Percentiles rank a stretch among this genome's conserved stretches.
Evolutionary conservation across 2,888 invertebrate genomes (phyloP).

Genomic region (Lacanobia oleracea): DNA sequence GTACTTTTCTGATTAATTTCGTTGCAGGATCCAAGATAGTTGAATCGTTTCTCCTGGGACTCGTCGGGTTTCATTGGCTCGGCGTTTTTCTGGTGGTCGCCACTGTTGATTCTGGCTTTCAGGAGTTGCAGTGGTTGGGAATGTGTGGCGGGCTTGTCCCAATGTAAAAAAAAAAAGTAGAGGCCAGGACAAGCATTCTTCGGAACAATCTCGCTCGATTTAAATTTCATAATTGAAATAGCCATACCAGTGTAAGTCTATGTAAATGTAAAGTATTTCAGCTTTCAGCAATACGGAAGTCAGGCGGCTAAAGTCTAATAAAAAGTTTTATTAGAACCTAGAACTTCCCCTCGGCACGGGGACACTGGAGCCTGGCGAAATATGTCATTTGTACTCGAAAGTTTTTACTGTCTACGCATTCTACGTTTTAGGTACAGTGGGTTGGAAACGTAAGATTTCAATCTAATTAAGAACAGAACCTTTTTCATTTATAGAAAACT

Average conservation of each 20-base stretch:
- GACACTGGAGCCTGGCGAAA: constrained; percentile 47
- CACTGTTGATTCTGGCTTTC: too few species aligned
- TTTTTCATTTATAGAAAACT: constrained; percentile 20
- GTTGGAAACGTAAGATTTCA: constrained; percentile 33
- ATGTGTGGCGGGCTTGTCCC: too few species aligned
- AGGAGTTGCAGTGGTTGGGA: too few species aligned
- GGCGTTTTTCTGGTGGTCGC: too few species aligned
- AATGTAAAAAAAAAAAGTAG: too few species aligned
- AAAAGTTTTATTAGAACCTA: constrained; percentile 50
- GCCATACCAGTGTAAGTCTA: background rate
- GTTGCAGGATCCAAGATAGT: too few species aligned
- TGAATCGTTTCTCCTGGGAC: too few species aligned
- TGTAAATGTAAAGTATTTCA: constrained; percentile 38
- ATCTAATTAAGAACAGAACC: constrained; percentile 27
- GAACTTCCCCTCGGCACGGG: constrained; percentile 30
- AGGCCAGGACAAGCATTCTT: background rate
- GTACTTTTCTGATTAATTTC: too few species aligned
- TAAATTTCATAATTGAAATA: constrained; percentile 39
- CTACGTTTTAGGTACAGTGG: constrained; percentile 37
- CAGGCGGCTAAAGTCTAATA: constrained; percentile 30
- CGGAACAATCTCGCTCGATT: background rate
- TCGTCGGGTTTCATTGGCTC: too few species aligned
- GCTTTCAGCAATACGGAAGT: constrained; percentile 34
- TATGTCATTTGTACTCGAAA: constrained; percentile 57
- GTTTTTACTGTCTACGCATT: constrained; percentile 54